These are phyloP conservation scores for Drosophila nigromelanica DNA, from an alignment of 1,140 invertebrate genomes.

Conservation along the genomic window DNA sequence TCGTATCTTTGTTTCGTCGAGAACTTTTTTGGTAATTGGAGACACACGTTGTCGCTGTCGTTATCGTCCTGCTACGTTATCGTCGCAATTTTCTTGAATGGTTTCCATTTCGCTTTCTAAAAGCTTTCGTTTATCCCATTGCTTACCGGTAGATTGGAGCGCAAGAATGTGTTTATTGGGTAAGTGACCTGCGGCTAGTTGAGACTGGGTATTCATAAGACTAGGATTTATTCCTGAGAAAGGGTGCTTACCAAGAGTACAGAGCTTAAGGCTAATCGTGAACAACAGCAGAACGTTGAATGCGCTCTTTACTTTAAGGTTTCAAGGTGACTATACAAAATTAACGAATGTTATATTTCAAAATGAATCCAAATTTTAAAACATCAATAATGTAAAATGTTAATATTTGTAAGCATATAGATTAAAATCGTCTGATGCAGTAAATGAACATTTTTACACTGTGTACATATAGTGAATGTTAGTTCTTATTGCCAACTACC, in stretches of 20 bases:
- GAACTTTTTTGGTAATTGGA: conserved; percentile 64
- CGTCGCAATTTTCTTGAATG: conserved; percentile 51
- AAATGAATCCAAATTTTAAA: too few species aligned
- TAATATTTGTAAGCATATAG: too few species aligned
- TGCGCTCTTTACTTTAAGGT: too few species aligned
- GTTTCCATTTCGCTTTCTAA: conserved; percentile 68
- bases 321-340: too few species aligned
- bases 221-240: neutral
- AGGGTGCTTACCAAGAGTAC: neutral
- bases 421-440: too few species aligned
- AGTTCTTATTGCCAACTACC: too few species aligned
- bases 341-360: too few species aligned
- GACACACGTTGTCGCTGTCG: conserved; percentile 48
- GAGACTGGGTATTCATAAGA: neutral
- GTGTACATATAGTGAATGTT: too few species aligned
- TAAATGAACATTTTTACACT: too few species aligned
- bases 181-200: conserved; percentile 14
- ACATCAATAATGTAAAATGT: too few species aligned
- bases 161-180: conserved; percentile 28
- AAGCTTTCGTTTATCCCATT: conserved; percentile 62
- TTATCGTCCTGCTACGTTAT: conserved; percentile 45
- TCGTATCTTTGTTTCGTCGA: conserved; percentile 49
- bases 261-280: neutral
- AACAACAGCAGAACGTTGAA: too few species aligned
- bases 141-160: conserved; percentile 1